phyloP scores from a whole-genome alignment of 1,140 invertebrate species.

The Paramacrobiotus metropolitanus region DNA sequence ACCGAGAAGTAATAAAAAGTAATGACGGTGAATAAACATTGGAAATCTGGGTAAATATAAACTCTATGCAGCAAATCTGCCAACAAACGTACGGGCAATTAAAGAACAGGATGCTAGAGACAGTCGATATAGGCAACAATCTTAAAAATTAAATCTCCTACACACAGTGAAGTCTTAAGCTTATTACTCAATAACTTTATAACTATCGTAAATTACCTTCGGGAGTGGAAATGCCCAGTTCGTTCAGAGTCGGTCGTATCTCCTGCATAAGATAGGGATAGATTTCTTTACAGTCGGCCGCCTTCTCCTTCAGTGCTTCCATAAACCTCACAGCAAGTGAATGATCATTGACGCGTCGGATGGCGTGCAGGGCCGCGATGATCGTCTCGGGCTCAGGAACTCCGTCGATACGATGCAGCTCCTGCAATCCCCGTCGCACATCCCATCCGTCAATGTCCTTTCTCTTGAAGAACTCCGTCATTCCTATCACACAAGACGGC shows the following conservation, averaged over 20 bases:
- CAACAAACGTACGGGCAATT: too few relatives aligned
- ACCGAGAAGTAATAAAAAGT: too few relatives aligned
- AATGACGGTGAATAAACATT: too few relatives aligned
- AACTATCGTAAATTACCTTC: too few relatives aligned
- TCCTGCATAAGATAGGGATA: constrained; percentile 81
- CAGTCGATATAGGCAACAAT: too few relatives aligned
- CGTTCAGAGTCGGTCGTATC: constrained; percentile 66
- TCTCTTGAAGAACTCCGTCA: constrained; percentile 56
- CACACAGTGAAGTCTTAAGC: too few relatives aligned
- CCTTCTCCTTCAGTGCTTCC: constrained; percentile 67
- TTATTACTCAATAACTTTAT: too few relatives aligned
- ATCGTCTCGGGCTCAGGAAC: constrained; percentile 85
- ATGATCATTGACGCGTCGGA: constrained; percentile 76
- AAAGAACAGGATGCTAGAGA: too few relatives aligned
- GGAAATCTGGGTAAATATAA: too few relatives aligned
- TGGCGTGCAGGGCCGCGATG: constrained; percentile 67
- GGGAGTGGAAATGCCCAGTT: constrained; percentile 75
- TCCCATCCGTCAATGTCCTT: constrained; percentile 89
- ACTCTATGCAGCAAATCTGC: too few relatives aligned
- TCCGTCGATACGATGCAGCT: constrained; percentile 55
- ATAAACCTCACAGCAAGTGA: constrained; percentile 71
- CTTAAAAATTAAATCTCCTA: too few relatives aligned
- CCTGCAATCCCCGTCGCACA: constrained; percentile 48
- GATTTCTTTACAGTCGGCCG: constrained; percentile 49
- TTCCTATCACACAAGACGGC: constrained; percentile 27